Base-by-base conservation (phyloP, 2,113 vertebrate genomes). In the Zapus hudsonius region DNA sequence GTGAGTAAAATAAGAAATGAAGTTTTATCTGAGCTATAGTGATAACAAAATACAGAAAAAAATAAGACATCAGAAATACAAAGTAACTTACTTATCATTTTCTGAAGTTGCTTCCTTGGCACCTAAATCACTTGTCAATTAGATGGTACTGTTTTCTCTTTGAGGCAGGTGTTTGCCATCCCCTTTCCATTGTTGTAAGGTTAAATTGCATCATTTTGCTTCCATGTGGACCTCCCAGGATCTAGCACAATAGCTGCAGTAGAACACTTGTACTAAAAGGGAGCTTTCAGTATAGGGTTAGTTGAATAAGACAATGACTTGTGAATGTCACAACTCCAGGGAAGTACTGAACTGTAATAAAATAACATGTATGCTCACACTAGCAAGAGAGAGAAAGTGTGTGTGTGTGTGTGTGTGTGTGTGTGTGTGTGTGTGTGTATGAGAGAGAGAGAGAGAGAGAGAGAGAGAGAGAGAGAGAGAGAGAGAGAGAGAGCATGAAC, bases 241-340 rank as follows among this genome's bases (percentile, higher is more conserved):
- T 8, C 57, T 75, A 27, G 27, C 19, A 64, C 7, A 72, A 8
- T 31, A 52, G 52, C 52, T 12, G 52, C 52, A 52, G 11, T 52
- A 52, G 52, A n/a, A 12, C 52, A 52, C 16, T 57, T 90, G 29
- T 3, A 44, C 31, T 67, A 82, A 59, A 17, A 38, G 47, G 42
- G 19, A 67, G 19, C 57, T 69, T 93, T 81, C 20, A 92, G 3
- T 72, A 42, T 3, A 69, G 17, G 7, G 1, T 73, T 83, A 78
- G 44, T 94, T 92, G 44, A 33, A 38, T 42, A 82, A 72, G 23
- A 29, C 55, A 94, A 85, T 25, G 44, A 90, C 55, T 80, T 90
- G 17, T 72, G 55, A 67, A 27, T 31, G 27, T 22, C 44, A 73
- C 0, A 47, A 36, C 3, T 44, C 93, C 15, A 86, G 27, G 80